These are phyloP conservation scores for Mustela lutreola DNA, from an alignment of 2,113 vertebrate genomes.

Conservation along the genomic window DNA sequence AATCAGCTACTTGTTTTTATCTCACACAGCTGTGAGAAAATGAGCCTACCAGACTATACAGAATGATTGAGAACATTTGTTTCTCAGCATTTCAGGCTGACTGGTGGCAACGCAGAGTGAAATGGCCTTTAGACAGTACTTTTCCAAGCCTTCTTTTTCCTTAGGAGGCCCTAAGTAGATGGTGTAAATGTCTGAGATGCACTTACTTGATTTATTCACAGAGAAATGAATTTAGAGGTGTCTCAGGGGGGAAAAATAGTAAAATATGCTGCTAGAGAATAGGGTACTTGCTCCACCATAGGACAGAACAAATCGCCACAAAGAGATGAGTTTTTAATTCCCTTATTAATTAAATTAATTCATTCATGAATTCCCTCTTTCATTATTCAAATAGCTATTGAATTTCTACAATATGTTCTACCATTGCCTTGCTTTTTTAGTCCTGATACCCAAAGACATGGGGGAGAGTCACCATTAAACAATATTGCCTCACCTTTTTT, in stretches of 20 bases:
- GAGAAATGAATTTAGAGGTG: constrained; percentile 44
- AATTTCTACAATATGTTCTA: constrained; percentile 4
- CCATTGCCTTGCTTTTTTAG: constrained; percentile 17
- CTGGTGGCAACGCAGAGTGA: constrained; percentile 16
- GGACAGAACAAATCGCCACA: not conserved
- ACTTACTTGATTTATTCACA: constrained; percentile 43
- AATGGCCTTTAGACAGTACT: constrained; percentile 37
- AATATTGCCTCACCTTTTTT: not conserved
- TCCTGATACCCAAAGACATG: not conserved
- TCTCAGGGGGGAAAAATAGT: not conserved
- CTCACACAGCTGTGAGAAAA: constrained; percentile 80
- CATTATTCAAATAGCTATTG: constrained; percentile 45
- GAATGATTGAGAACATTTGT: constrained; percentile 69
- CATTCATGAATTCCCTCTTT: not conserved
- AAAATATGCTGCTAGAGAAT: not conserved
- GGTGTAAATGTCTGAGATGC: not conserved
- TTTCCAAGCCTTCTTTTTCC: constrained; percentile 42
- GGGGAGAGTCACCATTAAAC: not conserved
- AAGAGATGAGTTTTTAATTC: constrained; percentile 39
- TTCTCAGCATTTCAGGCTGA: constrained; percentile 68
- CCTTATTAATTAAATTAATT: constrained; percentile 32
- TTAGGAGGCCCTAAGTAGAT: not conserved
- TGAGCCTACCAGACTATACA: constrained; percentile 50
- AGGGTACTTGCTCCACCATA: not conserved
- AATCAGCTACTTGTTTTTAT: constrained; percentile 75